phyloP scores from a whole-genome alignment of 2,797 vertebrate species.

The Xyrichtys novacula region DNA sequence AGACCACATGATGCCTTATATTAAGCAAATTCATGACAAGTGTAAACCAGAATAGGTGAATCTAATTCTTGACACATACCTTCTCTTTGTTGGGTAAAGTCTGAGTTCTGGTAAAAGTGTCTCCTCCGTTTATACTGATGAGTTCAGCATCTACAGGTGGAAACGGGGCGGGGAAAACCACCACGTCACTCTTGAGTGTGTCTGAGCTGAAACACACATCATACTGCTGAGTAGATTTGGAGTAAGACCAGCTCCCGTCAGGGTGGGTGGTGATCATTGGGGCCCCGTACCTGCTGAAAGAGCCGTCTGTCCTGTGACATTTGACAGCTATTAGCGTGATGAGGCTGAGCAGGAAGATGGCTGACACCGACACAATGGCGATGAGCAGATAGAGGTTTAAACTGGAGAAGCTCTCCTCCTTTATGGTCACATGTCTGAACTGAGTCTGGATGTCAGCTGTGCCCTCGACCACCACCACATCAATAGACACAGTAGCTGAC shows the following conservation, averaged over 20 bases:
- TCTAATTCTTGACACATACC: slow-evolving; percentile 1
- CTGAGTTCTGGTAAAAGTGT: slow-evolving; percentile 67
- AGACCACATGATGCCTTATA: no score
- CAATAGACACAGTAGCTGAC: slow-evolving; percentile 31
- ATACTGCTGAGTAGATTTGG: slow-evolving; percentile 66
- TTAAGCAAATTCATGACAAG: no score
- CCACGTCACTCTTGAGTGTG: slow-evolving; percentile 64
- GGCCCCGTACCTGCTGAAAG: slow-evolving; percentile 58
- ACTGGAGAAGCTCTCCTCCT: slow-evolving; percentile 72
- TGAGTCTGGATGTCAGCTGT: slow-evolving; percentile 47
- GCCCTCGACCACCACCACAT: slow-evolving; percentile 48
- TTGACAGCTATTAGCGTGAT: slow-evolving; percentile 63
- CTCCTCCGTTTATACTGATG: slow-evolving; percentile 71
- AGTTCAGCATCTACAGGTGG: slow-evolving; percentile 58
- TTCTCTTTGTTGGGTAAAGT: slow-evolving; percentile 61
- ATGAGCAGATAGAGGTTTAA: slow-evolving; percentile 45
- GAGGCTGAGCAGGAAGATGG: slow-evolving; percentile 63
- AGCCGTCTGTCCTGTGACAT: slow-evolving; percentile 56
- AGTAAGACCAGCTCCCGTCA: slow-evolving; percentile 67
- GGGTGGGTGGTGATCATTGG: slow-evolving; percentile 67
- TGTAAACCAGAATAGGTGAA: no score
- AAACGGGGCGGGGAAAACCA: slow-evolving; percentile 61
- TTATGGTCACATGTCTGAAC: slow-evolving; percentile 59
- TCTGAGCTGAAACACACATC: slow-evolving; percentile 71
- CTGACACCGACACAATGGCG: slow-evolving; percentile 61